phyloP scores from a whole-genome alignment of 1,140 invertebrate genomes.

The Drosophila carrolli region DNA sequence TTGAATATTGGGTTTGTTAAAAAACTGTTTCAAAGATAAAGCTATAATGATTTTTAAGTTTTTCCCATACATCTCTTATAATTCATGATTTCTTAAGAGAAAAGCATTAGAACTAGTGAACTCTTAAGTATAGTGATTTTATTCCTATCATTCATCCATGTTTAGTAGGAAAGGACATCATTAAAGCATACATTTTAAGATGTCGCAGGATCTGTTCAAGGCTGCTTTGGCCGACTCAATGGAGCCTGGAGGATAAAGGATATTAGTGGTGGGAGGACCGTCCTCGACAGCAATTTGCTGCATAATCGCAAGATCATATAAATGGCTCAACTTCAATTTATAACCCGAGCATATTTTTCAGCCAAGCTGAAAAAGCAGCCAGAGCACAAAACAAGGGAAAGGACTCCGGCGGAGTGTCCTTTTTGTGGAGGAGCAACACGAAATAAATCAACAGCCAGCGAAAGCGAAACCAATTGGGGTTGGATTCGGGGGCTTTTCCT shows the following conservation, averaged over 20 bases:
- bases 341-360: constrained; percentile 65
- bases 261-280: background rate
- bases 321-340: constrained; percentile 79
- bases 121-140: background rate
- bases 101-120: background rate
- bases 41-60: too few relatives aligned
- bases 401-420: constrained; percentile 51
- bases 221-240: background rate
- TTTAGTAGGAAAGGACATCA: background rate
- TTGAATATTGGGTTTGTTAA: too few relatives aligned
- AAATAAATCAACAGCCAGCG: constrained; percentile 78
- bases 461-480: constrained; percentile 50
- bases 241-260: background rate
- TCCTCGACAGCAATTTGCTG: constrained; percentile 56
- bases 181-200: background rate
- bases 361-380: constrained; percentile 1
- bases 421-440: constrained; percentile 52
- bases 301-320: constrained; percentile 77
- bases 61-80: too few relatives aligned
- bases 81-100: too few relatives aligned
- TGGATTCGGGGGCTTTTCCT: constrained; percentile 6
- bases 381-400: constrained; percentile 10
- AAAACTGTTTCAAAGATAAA: too few relatives aligned
- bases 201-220: background rate
- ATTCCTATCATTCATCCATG: background rate